Base-by-base conservation (phyloP, 2,888 invertebrate genomes). In the Pachliopta kotzebuea region DNA sequence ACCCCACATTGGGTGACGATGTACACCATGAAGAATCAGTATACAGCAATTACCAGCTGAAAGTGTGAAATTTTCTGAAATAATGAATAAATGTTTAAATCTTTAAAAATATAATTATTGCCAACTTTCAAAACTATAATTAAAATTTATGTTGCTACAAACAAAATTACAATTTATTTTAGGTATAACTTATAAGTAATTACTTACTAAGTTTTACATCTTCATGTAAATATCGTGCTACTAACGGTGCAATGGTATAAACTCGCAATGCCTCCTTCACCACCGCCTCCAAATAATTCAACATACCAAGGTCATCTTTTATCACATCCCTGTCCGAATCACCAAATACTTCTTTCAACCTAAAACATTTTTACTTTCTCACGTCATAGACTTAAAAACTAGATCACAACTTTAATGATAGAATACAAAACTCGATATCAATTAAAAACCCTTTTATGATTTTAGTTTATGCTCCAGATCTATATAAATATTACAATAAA, bases 1-100 rank as follows among this genome's bases (percentile, higher is more conserved):
- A 2, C 85, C 85, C 85, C 85, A 86, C 29, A 79, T 69, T 0
- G 84, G 80, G 31, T 84, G 79, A 14, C 79, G 76, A 67, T 85
- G 83, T 45, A 85, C 71, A 0, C 83, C 84, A 50, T 78, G 80
- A 0, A 83, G 68, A 29, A 80, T 76, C 45, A 83, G 54, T 64
- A 83, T 72, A 63, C 84, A 84, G 0, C 77, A 79, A 0, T 80
- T 71, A 2, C 84, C 84, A 4, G 81, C 75, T 56, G 75, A 69
- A 3, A 87, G 70, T 0, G 82, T 85, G 72, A 70, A 82, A 67
- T 83, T 83, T 65, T 80, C 86, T 86, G 11, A 72, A 75, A n/a
- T 56, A 26, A 63, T 42, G 11, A 31, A 49, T 49, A 49, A 18
- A 18, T 49, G 2, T 49, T 49, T 49, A 20, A 4, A n/a, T 0